Base-by-base conservation (phyloP, 2,888 invertebrate genomes). In the Timema podura region DNA sequence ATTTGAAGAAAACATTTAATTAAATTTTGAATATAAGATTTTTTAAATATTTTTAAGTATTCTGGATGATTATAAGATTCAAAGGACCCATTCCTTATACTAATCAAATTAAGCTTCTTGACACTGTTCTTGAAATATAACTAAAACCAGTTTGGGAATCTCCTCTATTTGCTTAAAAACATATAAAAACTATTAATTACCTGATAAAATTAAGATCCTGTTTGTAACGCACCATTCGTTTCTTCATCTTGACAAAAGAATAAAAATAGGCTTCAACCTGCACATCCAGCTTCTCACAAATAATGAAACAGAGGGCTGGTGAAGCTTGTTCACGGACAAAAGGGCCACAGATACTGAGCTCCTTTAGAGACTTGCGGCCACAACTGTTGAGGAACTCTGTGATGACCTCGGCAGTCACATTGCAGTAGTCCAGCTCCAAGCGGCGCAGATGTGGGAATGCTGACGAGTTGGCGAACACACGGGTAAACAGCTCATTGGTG, bases 261-360 rank as follows among this genome's bases (percentile, higher is more conserved):
- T 73, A 75, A 15, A 71, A 71, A 48, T 73, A 75, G 5, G 75
- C 75, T 57, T 75, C 75, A 9, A 75, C 65, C 44, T 73, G 74
- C 8, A 75, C 74, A 70, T 75, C 72, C 10, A 75, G 70, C 45
- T 73, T 74, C 64, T 74, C 74, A 64, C 73, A 70, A 7, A 75
- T 68, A 13, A 75, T 75, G 46, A 70, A 74, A 57, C 72, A 73
- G 46, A 73, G 68, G 9, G 74, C 73, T 49, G 73, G 74, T 16
- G 74, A 69, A 10, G 75, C 75, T 65, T 75, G 75, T 65, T 75
- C 75, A n/a, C 71, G 71, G 7, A 74, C 74, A 72, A 71, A 75
- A 1, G 73, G 75, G 10, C 75, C 75, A 69, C 75, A 75, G 11
- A 75, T 74, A 65, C 74, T 74, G 13, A 75, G 65, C 68, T 75